Base-by-base conservation (phyloP, 92 coral and sea anemone genomes). In the Palythoa grandis region DNA sequence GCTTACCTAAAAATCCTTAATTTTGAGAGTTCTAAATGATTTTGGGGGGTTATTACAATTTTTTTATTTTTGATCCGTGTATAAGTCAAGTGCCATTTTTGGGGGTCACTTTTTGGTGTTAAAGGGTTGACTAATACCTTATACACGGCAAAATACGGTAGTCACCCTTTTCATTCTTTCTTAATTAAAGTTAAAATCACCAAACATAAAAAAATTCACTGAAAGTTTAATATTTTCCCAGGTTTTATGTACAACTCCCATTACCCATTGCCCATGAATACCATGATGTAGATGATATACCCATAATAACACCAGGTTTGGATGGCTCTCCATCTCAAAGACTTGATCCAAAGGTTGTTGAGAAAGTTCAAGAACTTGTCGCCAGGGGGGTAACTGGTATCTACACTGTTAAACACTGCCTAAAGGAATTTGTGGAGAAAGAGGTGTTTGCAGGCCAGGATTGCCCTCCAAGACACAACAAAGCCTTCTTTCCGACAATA, bases 191-290 rank as follows among this genome's bases (percentile, higher is more conserved):
- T 29, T 29, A 29, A 29, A 0, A 29, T 29, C 35, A 29, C 35
- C 35, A 29, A 29, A 29, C 35, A 29, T 29, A 29, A 29, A 29
- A 29, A 0, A 29, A 3, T 71, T 71, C 19, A 71, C 40, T 37
- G 2, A 11, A 12, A 7, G 83, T 16, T 17, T 19, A 52, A 9
- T 86, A 43, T 43, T 5, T 43, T 43, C 50, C 50, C 50, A 96
- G 99, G 86, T 93, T 89, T 79, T 97, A 97, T 68, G 98, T 97
- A 29, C 99, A 97, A 85, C 90, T 97, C 1, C 99, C 99, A 9
- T 93, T 97, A 16, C 98, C 98, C 2, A 72, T 95, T 29, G 98
- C 99, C 13, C 99, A 97, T 74, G 98, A 97, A 73, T 97, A 97
- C 82, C 99, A 97, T 78, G 93, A 95, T 61, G 84, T 91, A 24